phyloP scores from a whole-genome alignment of 2,797 vertebrate genomes.

The Sciurus vulgaris region DNA sequence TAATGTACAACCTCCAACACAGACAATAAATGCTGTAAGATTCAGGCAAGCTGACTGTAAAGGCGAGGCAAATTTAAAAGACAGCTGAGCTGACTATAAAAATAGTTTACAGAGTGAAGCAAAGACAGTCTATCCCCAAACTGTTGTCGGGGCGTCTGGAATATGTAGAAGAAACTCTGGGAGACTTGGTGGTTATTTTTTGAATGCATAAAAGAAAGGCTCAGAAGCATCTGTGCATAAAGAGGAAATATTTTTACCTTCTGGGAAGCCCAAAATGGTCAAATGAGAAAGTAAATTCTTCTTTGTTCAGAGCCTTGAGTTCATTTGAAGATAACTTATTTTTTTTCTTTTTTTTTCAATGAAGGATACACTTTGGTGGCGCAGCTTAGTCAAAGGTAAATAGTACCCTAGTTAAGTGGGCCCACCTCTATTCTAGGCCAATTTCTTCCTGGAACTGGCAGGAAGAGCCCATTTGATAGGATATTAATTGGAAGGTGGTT shows the following conservation, averaged over 20 bases:
- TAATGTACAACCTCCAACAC: background rate
- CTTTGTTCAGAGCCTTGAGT: background rate
- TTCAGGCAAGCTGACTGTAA: background rate
- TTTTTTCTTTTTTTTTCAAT: background rate
- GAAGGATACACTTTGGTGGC: background rate
- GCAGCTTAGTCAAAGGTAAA: background rate
- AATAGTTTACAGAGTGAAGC: background rate
- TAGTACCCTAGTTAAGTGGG: background rate
- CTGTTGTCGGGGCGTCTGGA: background rate
- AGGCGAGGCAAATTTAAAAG: background rate
- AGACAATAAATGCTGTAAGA: background rate
- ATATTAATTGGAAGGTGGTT: background rate
- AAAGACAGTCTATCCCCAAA: background rate
- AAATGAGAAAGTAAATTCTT: background rate
- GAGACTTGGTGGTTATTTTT: slow-evolving; percentile 20
- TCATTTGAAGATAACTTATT: background rate
- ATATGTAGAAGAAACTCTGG: slow-evolving; percentile 19
- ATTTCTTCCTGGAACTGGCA: background rate
- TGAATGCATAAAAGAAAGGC: slow-evolving; percentile 44
- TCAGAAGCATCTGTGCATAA: background rate
- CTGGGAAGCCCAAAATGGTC: background rate
- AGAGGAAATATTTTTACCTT: slow-evolving; percentile 27
- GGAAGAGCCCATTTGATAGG: background rate
- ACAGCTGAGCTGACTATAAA: background rate
- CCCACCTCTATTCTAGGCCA: background rate